Base-by-base conservation (phyloP, 2,797 vertebrate genomes). In the Columba guinea region DNA sequence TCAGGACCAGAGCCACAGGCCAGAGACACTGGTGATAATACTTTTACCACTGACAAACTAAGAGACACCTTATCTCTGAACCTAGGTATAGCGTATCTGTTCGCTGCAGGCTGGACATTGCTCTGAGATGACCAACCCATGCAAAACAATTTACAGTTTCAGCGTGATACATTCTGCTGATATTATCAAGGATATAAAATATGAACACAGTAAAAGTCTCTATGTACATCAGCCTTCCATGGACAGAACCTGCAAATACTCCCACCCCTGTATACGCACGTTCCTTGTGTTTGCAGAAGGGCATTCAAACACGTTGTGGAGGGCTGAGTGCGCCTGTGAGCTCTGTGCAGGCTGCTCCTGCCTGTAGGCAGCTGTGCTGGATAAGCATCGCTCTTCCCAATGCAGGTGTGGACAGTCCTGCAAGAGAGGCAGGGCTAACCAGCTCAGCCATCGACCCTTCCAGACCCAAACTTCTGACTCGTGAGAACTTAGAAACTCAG, bases 51-150 rank as follows among this genome's bases (percentile, higher is more conserved):
- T 85, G 69, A 41, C 60, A 87, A 84, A 65, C 20, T 19, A 70
- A 77, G 32, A 55, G 46, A 28, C 17, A 2, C 39, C 81, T 95
- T 87, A 85, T 92, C 93, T 83, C 78, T 59, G 69, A 94, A 71
- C 64, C 55, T n/a, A 69, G 63, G 91, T 85, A 89, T 88, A 77
- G 27, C 34, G 8, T 76, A 56, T 70, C 77, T 80, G 18, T 46
- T 79, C 76, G 26, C 71, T 80, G 75, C 51, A 35, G 65, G 65
- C 68, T 94, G 93, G 92, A 83, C 58, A 8, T 87, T 74, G 85
- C 85, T 94, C 96, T 70, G 71, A 83, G 84, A 51, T 92, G 95
- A 95, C 86, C 94, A 94, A 77, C 67, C 86, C 87, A 84, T 67
- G 89, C 64, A 87, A 94, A 95, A 82, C 65, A 87, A 70, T 94